Conservation (phyloP, 37 sponge, comb jelly and placozoan genomes). For the Cladorhizidae sp. region DNA sequence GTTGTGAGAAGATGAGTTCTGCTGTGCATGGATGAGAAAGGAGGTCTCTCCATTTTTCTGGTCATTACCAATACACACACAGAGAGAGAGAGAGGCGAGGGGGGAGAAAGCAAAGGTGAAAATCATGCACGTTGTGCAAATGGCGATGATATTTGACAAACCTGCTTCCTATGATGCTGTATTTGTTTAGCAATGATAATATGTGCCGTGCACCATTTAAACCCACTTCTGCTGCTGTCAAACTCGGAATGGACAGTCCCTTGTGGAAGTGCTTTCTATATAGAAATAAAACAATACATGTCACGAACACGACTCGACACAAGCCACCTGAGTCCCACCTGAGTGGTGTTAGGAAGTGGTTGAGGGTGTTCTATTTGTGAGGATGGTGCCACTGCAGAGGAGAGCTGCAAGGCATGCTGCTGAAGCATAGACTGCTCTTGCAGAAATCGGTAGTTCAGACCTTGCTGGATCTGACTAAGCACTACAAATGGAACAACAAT, state of each 20-base stretch:
- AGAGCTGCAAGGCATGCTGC: background rate
- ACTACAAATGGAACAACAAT: constrained; percentile 20
- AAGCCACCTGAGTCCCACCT: background rate
- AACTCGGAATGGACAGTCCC: background rate
- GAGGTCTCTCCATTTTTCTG: background rate
- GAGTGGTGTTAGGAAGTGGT: background rate
- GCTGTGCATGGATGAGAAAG: background rate
- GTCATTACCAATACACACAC: background rate
- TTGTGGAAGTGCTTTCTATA: background rate
- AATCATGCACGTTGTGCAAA: background rate
- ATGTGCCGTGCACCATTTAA: constrained; percentile 77
- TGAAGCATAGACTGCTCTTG: constrained; percentile 35
- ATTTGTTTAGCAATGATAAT: constrained; percentile 58
- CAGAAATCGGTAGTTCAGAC: constrained; percentile 56
- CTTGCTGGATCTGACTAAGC: constrained; percentile 56
- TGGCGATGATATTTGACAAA: background rate
- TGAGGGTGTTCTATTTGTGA: constrained; percentile 11
- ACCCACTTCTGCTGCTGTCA: background rate
- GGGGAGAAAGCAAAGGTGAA: too few species aligned
- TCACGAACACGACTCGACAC: too few species aligned
- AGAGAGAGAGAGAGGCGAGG: too few species aligned
- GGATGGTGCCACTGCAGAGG: background rate
- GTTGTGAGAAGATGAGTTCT: background rate
- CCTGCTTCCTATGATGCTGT: constrained; percentile 40
- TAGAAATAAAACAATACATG: background rate